Evolutionary conservation across 2,113 vertebrate species (phyloP).

Genomic region (Periophthalmodon schlosseri): DNA sequence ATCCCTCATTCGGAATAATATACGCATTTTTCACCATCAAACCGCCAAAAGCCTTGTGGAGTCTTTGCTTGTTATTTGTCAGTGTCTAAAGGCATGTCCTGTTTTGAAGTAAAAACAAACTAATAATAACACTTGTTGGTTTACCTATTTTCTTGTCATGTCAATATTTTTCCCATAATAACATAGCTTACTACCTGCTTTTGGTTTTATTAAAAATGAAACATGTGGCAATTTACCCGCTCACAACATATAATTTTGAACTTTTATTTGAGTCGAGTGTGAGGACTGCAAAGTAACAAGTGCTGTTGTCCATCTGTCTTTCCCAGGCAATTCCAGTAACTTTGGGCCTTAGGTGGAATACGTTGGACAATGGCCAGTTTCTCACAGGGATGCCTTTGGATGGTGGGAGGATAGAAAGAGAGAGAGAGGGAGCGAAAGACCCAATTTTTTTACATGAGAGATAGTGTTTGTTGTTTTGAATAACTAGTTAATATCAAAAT

Average conservation of each 20-base stretch:
- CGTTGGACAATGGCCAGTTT: not conserved
- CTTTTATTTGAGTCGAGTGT: not conserved
- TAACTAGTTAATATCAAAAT: too few relatives aligned
- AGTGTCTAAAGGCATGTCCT: slow-evolving; percentile 15
- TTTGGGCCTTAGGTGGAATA: not conserved
- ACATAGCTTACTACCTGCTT: not conserved
- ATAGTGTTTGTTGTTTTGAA: too few relatives aligned
- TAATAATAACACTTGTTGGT: slow-evolving; percentile 3
- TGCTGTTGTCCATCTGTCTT: too few relatives aligned
- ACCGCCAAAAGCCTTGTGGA: not conserved
- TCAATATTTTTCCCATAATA: not conserved
- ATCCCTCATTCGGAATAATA: slow-evolving; percentile 29
- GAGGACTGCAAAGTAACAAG: too few relatives aligned
- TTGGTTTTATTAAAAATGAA: not conserved
- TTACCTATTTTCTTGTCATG: not conserved
- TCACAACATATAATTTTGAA: not conserved
- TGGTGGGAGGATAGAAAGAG: too few relatives aligned
- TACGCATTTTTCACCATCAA: slow-evolving; percentile 27
- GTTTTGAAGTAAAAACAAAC: slow-evolving; percentile 1
- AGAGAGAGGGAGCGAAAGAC: too few relatives aligned
- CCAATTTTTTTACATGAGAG: too few relatives aligned
- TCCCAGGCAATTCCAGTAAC: too few relatives aligned
- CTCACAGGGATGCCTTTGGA: too few relatives aligned
- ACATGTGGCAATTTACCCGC: not conserved
- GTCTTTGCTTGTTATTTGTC: not conserved